phyloP scores from a whole-genome alignment of 2,113 vertebrate genomes.

The Erythrolamprus reginae region DNA sequence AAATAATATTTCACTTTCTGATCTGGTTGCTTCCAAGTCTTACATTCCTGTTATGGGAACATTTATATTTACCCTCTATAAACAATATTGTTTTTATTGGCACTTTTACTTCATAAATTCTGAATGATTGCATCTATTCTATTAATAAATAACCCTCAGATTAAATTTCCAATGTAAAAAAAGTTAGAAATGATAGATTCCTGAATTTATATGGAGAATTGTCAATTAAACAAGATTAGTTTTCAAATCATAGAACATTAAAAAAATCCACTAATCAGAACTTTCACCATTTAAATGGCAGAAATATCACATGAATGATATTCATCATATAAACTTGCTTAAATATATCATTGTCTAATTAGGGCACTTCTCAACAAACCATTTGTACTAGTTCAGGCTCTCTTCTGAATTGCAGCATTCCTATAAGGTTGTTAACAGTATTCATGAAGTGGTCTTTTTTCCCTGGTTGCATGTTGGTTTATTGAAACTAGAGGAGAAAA shows the following conservation, averaged over 20 bases:
- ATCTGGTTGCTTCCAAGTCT: neutral
- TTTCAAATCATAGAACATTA: neutral
- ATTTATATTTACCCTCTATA: neutral
- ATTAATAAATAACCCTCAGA: neutral
- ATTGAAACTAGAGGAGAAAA: neutral
- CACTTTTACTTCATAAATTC: neutral
- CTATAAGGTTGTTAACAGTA: neutral
- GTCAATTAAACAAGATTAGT: neutral
- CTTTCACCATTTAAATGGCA: neutral
- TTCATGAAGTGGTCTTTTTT: neutral
- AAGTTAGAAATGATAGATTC: constrained; percentile 12
- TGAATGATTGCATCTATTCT: neutral
- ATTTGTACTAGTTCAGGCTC: neutral
- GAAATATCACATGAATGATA: neutral
- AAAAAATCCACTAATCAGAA: neutral
- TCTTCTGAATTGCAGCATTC: neutral
- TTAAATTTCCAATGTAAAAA: neutral
- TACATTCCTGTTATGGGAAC: neutral
- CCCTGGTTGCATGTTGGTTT: neutral
- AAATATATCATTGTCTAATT: neutral
- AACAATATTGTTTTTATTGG: neutral
- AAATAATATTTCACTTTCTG: neutral
- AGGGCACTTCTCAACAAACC: neutral
- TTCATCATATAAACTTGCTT: neutral
- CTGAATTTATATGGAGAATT: neutral